Evolutionary conservation across 1,140 invertebrate species (phyloP), one percentile per base, ranked within the genome.

Genomic region (Drosophila oshimai): DNA sequence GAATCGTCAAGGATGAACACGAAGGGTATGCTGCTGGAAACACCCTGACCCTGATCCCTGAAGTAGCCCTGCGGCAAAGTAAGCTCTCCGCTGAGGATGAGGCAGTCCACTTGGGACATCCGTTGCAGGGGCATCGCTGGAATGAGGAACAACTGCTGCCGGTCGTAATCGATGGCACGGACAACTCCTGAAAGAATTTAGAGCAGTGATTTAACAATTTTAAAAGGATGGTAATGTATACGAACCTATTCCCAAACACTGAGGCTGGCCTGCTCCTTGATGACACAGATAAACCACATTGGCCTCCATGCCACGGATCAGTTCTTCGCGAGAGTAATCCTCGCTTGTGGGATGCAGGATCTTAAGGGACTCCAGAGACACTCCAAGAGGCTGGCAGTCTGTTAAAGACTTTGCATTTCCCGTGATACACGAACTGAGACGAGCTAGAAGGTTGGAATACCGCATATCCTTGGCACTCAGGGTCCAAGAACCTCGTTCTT

Each of bases 231-330:
- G 26, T 2, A 0, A 9, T 9, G 10, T 2, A 17, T n/a, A 13
- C 58, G 67, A 54, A 91, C 90, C 90, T 24, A 91, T 74, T 15
- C 90, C 90, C 13, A 80, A 58, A 28, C 90, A 91, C 45, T 83
- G 47, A 1, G 75, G 22, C n/a, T 42, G 13, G 1, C 36, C 39
- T 18, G 10, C 49, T 13, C 15, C 41, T 2, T 47, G 26, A 20
- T 20, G 33, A 5, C 36, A 39, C 9, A 91, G 42, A 60, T 87
- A 90, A 13, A 91, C 90, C 26, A 91, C 17, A 72, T 91, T 91
- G 2, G 72, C 90, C 34, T 91, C 89, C 22, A 89, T 51, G 2
- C 86, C 69, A 1, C 61, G 36, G 7, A 89, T 57, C 6, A 89
- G 39, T 13, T 84, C 71, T 6, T 76, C 49, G 0, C 50, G 44